phyloP scores from a whole-genome alignment of 1,140 invertebrate species.

The Drosophila punjabiensis region DNA sequence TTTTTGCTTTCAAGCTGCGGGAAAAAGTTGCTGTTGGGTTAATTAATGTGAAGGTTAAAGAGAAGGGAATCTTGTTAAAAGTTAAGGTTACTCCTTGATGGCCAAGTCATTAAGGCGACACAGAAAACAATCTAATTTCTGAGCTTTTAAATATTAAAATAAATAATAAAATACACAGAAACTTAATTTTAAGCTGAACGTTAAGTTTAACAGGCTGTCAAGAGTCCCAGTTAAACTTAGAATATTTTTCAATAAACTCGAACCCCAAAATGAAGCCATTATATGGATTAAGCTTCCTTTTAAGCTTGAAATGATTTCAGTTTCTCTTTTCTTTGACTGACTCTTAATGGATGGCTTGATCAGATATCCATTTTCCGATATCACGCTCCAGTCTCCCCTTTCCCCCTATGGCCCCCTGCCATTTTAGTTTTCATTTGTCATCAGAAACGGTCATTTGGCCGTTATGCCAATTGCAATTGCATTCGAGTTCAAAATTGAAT shows the following conservation, averaged over 20 bases:
- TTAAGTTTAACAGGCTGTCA: background rate
- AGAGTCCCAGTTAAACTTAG: rapidly evolving
- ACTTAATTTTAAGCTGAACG: too few relatives aligned
- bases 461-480: constrained; percentile 79
- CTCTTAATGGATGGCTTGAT: constrained; percentile 27
- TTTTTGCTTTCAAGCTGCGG: constrained; percentile 6
- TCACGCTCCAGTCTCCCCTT: background rate
- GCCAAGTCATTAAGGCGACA: background rate
- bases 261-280: background rate
- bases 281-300: background rate
- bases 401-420: constrained; percentile 3
- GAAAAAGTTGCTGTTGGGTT: constrained; percentile 16
- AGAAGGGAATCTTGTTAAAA: constrained; percentile 14
- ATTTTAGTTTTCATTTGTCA: constrained; percentile 81
- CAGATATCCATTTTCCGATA: constrained; percentile 13
- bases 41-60: constrained; percentile 23
- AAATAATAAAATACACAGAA: background rate
- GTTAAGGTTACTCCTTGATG: background rate
- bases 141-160: background rate
- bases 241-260: background rate
- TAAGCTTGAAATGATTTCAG: background rate
- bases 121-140: background rate
- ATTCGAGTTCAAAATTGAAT: constrained; percentile 76
- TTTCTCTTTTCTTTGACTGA: constrained; percentile 5
- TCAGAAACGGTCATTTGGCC: constrained; percentile 64